Evolutionary conservation across 2,113 vertebrate genomes (phyloP), one percentile per base, ranked within the genome.

Genomic region (Psettodes erumei): DNA sequence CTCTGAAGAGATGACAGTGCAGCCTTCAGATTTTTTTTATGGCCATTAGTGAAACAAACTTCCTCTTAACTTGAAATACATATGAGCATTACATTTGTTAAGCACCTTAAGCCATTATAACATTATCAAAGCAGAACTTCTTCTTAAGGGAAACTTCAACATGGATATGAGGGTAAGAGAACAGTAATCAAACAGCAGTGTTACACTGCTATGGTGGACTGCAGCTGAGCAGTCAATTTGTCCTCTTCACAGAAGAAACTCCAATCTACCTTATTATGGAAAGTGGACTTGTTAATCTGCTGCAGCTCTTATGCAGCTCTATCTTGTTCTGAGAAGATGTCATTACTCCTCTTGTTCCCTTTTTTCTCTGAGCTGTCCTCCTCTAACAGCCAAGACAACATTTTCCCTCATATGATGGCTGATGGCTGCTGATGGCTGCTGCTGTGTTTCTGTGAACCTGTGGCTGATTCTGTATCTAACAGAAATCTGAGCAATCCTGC

Each of bases 221-320:
- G 25, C 33, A 30, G 37, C 19, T 51, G 40, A 70, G 33, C 10
- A 42, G 48, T 61, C 33, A 54, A 33, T 60, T 72, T 64, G 51
- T 45, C 45, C n/a, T 68, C 45, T 23, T 58, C 15, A 32, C 59
- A 80, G 73, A 62, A 64, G 21, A 76, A 21, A 71, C 61, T 60
- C 84, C 0, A 7, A n/a, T 56, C 70, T 21, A 59, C 50, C 33
- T 62, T 66, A 68, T 76, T 60, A 48, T 45, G 32, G 62, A 37
- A 61, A 56, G 33, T 55, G 19, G 47, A 69, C 45, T 75, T 5
- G 67, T 76, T 76, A 61, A 80, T 76, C 35, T 72, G 28, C 7
- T 21, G 47, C 12, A 64, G 40, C 37, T 64, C n/a, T 72, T 67
- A 23, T 48, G 9, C n/a, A 48, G 47, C 23, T 50, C 47, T 77